A percentile compares a stretch with the other conserved stretches of the same genome.
phyloP scores from a whole-genome alignment of 2,113 vertebrate genomes.

The Chitala chitala region DNA sequence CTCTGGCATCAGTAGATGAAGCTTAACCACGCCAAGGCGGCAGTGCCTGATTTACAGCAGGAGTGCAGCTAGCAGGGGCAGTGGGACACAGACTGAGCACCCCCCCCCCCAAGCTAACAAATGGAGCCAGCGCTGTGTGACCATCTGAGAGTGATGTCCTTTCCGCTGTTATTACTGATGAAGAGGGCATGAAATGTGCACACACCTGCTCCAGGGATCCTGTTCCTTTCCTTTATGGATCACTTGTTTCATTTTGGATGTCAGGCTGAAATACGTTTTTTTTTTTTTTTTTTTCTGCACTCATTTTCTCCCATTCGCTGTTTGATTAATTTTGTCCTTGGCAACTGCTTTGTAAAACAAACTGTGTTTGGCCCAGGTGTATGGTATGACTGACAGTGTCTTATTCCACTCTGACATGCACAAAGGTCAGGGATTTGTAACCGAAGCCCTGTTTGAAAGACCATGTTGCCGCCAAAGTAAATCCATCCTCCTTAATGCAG shows the following conservation, averaged over 20 bases:
- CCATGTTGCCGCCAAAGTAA: slow-evolving; percentile 48
- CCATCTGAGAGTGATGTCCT: neutral
- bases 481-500: slow-evolving; percentile 67
- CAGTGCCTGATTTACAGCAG: too few relatives aligned
- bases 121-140: neutral
- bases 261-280: neutral
- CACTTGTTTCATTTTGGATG: neutral
- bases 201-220: neutral
- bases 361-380: neutral
- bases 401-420: neutral
- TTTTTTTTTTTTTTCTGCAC: neutral
- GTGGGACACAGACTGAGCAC: too few relatives aligned
- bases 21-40: too few relatives aligned
- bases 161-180: neutral
- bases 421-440: slow-evolving; percentile 49
- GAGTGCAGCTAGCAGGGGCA: too few relatives aligned
- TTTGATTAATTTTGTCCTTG: neutral
- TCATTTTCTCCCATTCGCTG: neutral
- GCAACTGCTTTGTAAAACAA: neutral
- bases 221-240: neutral
- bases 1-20: too few relatives aligned
- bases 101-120: too few relatives aligned
- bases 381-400: neutral
- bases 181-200: neutral
- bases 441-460: slow-evolving; percentile 50